Conservation (phyloP, 1,140 invertebrate species). For the Drosophila cardini region DNA sequence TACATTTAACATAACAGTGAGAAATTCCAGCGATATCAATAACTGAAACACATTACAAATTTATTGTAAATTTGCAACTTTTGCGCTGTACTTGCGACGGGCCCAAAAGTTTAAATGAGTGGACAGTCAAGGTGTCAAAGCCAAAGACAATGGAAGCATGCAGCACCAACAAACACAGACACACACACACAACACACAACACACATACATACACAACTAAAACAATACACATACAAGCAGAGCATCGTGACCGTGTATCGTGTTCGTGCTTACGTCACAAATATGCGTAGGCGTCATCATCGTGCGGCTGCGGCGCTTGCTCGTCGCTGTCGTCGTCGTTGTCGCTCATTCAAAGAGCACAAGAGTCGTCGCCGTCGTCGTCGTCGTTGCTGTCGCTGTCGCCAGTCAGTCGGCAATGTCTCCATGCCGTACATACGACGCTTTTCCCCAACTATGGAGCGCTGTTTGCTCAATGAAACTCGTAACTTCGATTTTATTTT, state of each 20-base stretch:
- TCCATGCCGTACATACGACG: constrained; percentile 47
- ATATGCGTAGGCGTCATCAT: constrained; percentile 84
- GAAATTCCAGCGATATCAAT: neutral
- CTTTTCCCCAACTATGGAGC: constrained; percentile 64
- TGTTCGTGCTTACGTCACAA: constrained; percentile 80
- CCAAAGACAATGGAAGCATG: constrained; percentile 65
- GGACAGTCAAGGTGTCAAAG: constrained; percentile 62
- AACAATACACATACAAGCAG: constrained; percentile 5
- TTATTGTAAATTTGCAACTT: constrained; percentile 6
- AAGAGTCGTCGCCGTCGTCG: constrained; percentile 30
- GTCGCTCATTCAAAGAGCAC: constrained; percentile 41
- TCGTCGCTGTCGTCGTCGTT: constrained; percentile 1
- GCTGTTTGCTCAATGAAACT: constrained; percentile 77
- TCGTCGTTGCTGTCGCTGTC: constrained; percentile 36
- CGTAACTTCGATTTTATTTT: constrained; percentile 64
- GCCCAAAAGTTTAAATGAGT: constrained; percentile 68
- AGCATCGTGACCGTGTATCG: constrained; percentile 41
- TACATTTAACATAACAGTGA: constrained; percentile 10
- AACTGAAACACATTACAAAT: constrained; percentile 10
- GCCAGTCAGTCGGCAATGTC: constrained; percentile 73
- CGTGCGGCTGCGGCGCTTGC: constrained; percentile 72
- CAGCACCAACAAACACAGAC: constrained; percentile 36
- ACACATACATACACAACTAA: neutral
- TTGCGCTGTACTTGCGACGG: constrained; percentile 60
- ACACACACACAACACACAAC: constrained; percentile 11